Conservation (phyloP, 2,797 vertebrate genomes). For the Falco concolor region DNA sequence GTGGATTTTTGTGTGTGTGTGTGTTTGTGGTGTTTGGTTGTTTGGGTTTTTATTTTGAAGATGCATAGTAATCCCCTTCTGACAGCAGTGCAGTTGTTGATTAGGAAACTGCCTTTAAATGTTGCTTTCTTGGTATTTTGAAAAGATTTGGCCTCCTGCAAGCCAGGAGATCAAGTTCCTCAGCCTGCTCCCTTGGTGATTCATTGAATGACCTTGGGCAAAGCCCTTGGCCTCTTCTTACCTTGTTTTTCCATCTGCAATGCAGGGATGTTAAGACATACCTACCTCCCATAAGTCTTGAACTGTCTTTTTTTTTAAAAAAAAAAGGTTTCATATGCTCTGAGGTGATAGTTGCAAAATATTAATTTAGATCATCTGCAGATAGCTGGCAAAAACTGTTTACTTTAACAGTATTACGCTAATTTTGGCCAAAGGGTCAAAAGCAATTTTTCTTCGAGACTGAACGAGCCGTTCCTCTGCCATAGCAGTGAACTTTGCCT, state of each 20-base stretch:
- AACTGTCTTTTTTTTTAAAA: not conserved
- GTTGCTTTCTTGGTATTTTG: not conserved
- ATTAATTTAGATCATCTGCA: not conserved
- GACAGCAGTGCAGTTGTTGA: not conserved
- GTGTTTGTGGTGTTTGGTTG: no score
- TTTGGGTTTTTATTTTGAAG: not conserved
- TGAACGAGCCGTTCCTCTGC: rapidly evolving
- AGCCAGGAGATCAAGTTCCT: not conserved
- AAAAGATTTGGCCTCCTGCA: rapidly evolving
- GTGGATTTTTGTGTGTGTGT: not conserved
- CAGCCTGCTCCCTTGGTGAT: not conserved
- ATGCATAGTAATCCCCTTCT: not conserved
- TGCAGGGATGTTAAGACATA: not conserved
- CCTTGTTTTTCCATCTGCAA: not conserved
- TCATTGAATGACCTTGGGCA: not conserved
- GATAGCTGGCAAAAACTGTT: not conserved
- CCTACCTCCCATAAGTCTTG: not conserved
- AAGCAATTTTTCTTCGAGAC: not conserved
- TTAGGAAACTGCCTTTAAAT: not conserved
- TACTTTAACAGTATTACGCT: not conserved
- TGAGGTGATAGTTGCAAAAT: not conserved
- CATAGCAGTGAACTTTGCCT: not conserved
- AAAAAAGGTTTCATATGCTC: not conserved
- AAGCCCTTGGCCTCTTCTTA: not conserved
- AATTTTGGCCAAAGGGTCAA: not conserved